Conservation (phyloP, 2,797 vertebrate species). For the Columba guinea region DNA sequence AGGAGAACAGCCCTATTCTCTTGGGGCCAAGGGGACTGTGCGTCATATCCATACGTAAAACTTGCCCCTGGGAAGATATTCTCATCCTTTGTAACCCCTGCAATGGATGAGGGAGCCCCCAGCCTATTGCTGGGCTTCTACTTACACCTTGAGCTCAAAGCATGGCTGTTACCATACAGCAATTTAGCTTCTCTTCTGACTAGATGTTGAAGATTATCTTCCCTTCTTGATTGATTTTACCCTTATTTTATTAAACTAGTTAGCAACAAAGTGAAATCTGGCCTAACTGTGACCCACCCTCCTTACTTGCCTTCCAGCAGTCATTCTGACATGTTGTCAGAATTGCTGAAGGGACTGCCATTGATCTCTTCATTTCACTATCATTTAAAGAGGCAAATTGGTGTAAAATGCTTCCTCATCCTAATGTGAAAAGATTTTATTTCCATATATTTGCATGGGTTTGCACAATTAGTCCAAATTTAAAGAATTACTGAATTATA, state of each 20-base stretch:
- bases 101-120: neutral
- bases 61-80: neutral
- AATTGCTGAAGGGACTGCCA: neutral
- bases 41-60: neutral
- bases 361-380: neutral
- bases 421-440: neutral
- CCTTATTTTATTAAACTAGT: neutral
- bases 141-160: neutral
- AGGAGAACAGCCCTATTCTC: neutral
- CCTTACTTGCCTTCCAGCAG: neutral
- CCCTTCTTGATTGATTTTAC: neutral
- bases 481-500: neutral
- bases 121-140: neutral
- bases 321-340: neutral
- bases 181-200: neutral
- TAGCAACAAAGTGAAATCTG: neutral
- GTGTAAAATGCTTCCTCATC: neutral
- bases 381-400: neutral
- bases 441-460: neutral
- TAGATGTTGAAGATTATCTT: neutral
- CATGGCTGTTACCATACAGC: neutral
- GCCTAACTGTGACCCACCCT: neutral
- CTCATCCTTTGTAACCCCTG: accelerated
- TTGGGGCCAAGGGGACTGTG: neutral
- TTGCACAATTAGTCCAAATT: neutral